A percentile compares a stretch with the other conserved stretches of the same genome.
phyloP scores from a whole-genome alignment of 1,140 invertebrate species.

The Pseudomyrmex gracilis region DNA sequence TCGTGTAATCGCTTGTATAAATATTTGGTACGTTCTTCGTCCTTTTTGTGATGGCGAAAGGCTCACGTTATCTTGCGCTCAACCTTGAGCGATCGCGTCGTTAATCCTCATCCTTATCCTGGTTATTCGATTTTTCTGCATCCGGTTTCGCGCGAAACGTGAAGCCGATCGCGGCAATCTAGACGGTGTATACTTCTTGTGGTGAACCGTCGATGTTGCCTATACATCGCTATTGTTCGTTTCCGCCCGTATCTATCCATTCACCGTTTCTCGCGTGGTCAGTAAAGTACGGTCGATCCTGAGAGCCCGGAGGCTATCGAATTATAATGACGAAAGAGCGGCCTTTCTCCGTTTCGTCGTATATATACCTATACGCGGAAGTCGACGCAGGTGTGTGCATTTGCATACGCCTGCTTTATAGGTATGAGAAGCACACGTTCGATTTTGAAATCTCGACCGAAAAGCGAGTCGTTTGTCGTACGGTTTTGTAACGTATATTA shows the following conservation, averaged over 20 bases:
- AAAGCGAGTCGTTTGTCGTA: not conserved
- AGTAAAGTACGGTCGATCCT: constrained; percentile 57
- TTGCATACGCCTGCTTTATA: constrained; percentile 33
- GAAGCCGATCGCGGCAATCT: constrained; percentile 46
- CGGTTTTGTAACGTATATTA: too few species aligned
- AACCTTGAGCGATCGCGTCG: constrained; percentile 48
- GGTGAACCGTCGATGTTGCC: constrained; percentile 8
- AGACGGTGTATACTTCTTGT: constrained; percentile 19
- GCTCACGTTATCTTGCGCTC: constrained; percentile 9
- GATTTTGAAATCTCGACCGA: constrained; percentile 28
- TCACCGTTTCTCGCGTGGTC: constrained; percentile 51
- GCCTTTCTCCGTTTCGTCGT: constrained; percentile 53
- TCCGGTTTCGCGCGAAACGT: constrained; percentile 13
- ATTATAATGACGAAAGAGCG: constrained; percentile 68
- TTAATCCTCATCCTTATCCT: constrained; percentile 39
- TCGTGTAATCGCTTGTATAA: constrained; percentile 53
- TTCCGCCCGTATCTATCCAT: constrained; percentile 42
- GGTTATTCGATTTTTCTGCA: not conserved
- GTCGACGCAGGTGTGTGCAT: constrained; percentile 59
- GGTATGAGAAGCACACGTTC: not conserved
- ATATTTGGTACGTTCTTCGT: constrained; percentile 45
- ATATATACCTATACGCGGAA: constrained; percentile 27
- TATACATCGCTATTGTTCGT: constrained; percentile 57
- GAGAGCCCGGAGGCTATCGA: constrained; percentile 64
- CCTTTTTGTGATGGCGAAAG: not conserved